Base-by-base conservation (phyloP, 1,140 invertebrate species). In the Copidosoma floridanum region DNA sequence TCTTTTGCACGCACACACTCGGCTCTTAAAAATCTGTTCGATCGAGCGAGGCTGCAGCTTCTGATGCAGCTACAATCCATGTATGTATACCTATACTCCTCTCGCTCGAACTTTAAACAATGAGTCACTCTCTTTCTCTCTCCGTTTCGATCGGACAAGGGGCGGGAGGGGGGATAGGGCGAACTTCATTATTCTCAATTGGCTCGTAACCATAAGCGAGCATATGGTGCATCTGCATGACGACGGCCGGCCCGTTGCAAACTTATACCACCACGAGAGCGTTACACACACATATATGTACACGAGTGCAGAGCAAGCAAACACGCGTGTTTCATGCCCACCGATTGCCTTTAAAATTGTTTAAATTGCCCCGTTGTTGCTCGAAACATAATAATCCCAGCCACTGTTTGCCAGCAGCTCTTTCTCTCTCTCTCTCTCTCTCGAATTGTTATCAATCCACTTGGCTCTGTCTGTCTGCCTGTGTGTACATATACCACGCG, bases 171-270 rank as follows among this genome's bases (percentile, higher is more conserved):
- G 7, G 12, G 16, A 43, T 16, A 47, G 32, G 32, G 40, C 12
- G 47, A 60, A 60, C 40, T 60, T 61, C 51, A 61, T 61, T 61
- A 61, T 61, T 61, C 58, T 54, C 58, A 61, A 61, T 61, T 61
- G 58, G 40, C 57, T 29, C 37, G 57, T 37, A 32, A 50, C 35
- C 47, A 40, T 48, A 48, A 47, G 37, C 40, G 50, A 60, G 50
- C 57, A 60, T 60, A 60, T 60, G 57, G 57, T 47, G 43, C 57
- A 52, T 59, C 48, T 59, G 57, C 57, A 24, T 29, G 55, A 37
- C 24, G 24, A n/a, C 1, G 7, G 14, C 12, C 55, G 44, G 41
- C 18, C 52, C n/a, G n/a, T n/a, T n/a, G n/a, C n/a, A n/a, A n/a
- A n/a, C n/a, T n/a, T n/a, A n/a, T n/a, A n/a, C n/a, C n/a, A n/a